These are phyloP conservation scores for Patiria pectinifera DNA, from an alignment of 53 echinoderm and acorn worm species.

Conservation along the genomic window DNA sequence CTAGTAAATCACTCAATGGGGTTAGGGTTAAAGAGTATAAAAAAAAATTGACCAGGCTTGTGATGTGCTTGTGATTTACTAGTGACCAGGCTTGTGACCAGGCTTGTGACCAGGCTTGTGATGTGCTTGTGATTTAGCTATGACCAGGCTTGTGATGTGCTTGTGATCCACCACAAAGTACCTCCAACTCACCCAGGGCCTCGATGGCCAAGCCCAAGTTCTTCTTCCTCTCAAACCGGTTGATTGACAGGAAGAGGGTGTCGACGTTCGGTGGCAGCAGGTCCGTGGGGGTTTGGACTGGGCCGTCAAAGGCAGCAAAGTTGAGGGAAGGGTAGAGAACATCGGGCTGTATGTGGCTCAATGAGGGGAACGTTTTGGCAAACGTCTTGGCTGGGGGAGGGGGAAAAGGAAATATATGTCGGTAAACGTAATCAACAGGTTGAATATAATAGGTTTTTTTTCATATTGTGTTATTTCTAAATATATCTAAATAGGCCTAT, in stretches of 20 bases:
- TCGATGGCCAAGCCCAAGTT: slow-evolving; percentile 87
- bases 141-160: too few relatives aligned
- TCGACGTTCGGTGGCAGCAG: slow-evolving; percentile 75
- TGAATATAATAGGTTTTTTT: not conserved
- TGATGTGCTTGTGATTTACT: too few relatives aligned
- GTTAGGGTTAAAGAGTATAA: too few relatives aligned
- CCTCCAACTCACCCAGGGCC: slow-evolving; percentile 78
- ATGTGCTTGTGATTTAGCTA: too few relatives aligned
- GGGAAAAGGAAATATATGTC: not conserved
- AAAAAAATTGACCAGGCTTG: too few relatives aligned
- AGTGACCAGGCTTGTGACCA: too few relatives aligned
- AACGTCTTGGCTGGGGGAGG: slow-evolving; percentile 82
- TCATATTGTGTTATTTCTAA: too few relatives aligned
- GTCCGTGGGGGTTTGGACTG: slow-evolving; percentile 80
- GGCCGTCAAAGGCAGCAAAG: slow-evolving; percentile 86
- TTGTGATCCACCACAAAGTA: not conserved
- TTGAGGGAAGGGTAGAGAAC: slow-evolving; percentile 97
- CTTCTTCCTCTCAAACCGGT: slow-evolving; percentile 97
- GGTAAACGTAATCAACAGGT: not conserved
- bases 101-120: too few relatives aligned
- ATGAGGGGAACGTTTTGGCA: slow-evolving; percentile 85
- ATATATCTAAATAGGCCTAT: too few relatives aligned
- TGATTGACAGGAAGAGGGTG: slow-evolving; percentile 92
- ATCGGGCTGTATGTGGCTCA: slow-evolving; percentile 83
- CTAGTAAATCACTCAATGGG: too few relatives aligned